Evolutionary conservation across 2,888 invertebrate genomes (phyloP).

Genomic region (Limulus polyphemus): DNA sequence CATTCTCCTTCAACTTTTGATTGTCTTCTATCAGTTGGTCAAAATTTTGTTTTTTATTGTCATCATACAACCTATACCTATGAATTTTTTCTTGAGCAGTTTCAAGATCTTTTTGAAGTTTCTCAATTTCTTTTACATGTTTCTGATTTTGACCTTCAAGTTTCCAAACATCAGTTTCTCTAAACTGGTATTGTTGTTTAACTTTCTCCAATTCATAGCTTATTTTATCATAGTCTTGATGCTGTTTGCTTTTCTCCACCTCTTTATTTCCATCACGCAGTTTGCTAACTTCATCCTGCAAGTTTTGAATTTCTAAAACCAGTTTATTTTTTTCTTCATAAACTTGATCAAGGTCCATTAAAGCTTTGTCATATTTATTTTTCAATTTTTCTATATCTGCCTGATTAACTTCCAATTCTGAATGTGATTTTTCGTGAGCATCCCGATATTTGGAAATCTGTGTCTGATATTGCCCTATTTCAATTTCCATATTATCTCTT

Average conservation of each 20-base stretch:
- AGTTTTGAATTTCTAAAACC: constrained; percentile 50
- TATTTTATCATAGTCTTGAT: constrained; percentile 20
- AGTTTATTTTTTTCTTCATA: constrained; percentile 38
- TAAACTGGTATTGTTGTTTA: constrained; percentile 25
- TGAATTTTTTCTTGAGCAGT: constrained; percentile 37
- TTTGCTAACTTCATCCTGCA: constrained; percentile 19
- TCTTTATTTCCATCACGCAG: constrained; percentile 12
- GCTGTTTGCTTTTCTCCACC: constrained; percentile 18
- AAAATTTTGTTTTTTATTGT: background rate
- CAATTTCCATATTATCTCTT: constrained; percentile 63
- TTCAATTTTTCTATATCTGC: constrained; percentile 24
- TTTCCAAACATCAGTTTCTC: constrained; percentile 20
- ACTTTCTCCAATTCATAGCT: constrained; percentile 26
- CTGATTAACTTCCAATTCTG: constrained; percentile 26
- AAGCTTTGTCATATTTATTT: constrained; percentile 23
- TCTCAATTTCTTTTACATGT: constrained; percentile 32
- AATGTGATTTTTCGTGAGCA: constrained; percentile 34
- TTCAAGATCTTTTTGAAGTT: constrained; percentile 39
- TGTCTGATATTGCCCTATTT: constrained; percentile 57
- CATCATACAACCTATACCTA: background rate
- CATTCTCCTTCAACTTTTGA: background rate
- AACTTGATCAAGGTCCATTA: constrained; percentile 19
- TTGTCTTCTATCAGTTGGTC: too few relatives aligned
- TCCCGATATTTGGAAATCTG: constrained; percentile 60
- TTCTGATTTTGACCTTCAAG: constrained; percentile 22